Conservation (phyloP, 2,797 vertebrate genomes). For the Rhincodon typus region DNA sequence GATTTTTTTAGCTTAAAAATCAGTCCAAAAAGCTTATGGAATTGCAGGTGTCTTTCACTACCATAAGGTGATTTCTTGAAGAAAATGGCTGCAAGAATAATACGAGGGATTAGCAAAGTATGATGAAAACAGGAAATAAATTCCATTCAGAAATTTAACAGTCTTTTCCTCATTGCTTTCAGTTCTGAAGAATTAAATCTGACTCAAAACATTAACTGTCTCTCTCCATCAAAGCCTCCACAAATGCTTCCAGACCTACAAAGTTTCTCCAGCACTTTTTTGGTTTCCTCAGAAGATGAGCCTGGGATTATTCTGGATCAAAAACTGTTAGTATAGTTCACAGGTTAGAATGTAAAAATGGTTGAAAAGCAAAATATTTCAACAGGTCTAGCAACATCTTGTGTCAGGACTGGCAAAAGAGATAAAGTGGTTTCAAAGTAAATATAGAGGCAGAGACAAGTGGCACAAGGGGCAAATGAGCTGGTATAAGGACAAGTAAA, state of each 20-base stretch:
- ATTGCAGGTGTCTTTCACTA: not conserved
- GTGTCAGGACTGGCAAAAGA: not conserved
- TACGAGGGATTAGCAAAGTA: not conserved
- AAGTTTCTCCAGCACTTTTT: no score
- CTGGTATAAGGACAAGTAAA: no score
- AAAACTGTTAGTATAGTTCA: not conserved
- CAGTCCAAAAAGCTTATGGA: not conserved
- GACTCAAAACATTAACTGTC: no score
- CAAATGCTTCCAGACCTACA: no score
- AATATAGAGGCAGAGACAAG: not conserved
- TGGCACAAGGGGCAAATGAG: not conserved
- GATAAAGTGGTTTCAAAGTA: not conserved
- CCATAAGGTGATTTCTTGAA: constrained; percentile 6
- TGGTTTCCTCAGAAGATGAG: no score
- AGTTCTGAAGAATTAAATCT: no score
- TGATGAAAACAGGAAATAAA: not conserved
- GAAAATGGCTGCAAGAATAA: not conserved
- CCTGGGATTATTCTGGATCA: no score
- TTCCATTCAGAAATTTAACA: not conserved
- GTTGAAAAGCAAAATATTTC: not conserved
- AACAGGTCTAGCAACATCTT: not conserved
- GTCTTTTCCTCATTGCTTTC: not conserved
- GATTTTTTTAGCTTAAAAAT: not conserved
- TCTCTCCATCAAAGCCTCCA: no score
- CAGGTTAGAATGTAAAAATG: not conserved